Evolutionary conservation across 2,888 invertebrate species (phyloP).

Genomic region (Hyppa rectilinea): DNA sequence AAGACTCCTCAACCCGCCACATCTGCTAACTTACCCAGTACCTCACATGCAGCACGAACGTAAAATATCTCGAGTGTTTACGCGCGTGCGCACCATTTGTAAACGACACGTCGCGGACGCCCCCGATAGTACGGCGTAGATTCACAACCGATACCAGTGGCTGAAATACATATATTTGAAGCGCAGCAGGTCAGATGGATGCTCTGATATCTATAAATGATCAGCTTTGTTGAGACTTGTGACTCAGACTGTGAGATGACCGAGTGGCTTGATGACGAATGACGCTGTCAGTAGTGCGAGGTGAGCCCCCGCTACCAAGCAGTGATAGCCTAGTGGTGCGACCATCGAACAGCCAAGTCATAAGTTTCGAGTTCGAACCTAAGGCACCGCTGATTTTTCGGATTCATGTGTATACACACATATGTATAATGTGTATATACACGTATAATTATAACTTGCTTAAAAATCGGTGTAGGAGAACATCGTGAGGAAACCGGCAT

Average conservation of each 20-base stretch:
- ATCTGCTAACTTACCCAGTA: slow-evolving; percentile 46
- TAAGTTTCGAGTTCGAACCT: too few relatives aligned
- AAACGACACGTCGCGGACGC: slow-evolving; percentile 66
- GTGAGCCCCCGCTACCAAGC: too few relatives aligned
- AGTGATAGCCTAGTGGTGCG: too few relatives aligned
- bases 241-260: background rate
- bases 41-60: slow-evolving; percentile 67
- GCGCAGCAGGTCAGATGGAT: background rate
- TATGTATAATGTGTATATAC: too few relatives aligned
- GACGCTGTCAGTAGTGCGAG: background rate
- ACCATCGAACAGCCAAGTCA: too few relatives aligned
- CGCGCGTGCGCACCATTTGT: slow-evolving; percentile 75
- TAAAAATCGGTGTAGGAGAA: too few relatives aligned
- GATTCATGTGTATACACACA: too few relatives aligned
- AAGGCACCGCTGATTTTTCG: too few relatives aligned
- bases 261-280: background rate
- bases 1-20: slow-evolving; percentile 4
- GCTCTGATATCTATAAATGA: slow-evolving; percentile 1
- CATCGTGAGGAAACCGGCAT: too few relatives aligned
- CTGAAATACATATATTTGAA: slow-evolving; percentile 34
- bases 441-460: too few relatives aligned
- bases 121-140: slow-evolving; percentile 62
- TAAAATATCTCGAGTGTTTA: slow-evolving; percentile 73
- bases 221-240: background rate
- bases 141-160: slow-evolving; percentile 58